Conservation (phyloP, 1,140 invertebrate species). For the Scylla paramamosain region DNA sequence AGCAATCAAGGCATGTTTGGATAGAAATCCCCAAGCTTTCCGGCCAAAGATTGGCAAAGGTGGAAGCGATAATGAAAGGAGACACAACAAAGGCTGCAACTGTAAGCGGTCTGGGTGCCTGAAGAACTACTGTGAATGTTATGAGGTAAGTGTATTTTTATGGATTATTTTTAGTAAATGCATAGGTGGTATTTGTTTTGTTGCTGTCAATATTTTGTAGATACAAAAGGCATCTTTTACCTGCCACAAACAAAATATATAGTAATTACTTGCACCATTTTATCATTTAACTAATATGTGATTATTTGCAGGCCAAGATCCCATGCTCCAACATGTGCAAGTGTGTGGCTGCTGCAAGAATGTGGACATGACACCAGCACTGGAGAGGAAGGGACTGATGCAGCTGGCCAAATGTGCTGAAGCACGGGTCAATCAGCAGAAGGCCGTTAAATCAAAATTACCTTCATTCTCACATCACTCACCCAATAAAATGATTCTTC, state of each 20-base stretch:
- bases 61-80: too few relatives aligned
- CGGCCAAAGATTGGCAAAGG: too few relatives aligned
- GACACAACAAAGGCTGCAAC: too few relatives aligned
- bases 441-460: conserved; percentile 81
- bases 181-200: not conserved
- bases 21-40: too few relatives aligned
- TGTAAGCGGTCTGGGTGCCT: conserved; percentile 98
- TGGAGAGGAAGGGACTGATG: conserved; percentile 83
- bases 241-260: too few relatives aligned
- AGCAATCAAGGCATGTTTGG: too few relatives aligned
- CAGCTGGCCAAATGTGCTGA: conserved; percentile 84
- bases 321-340: conserved; percentile 98
- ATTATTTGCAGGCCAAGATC: conserved; percentile 93
- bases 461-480: conserved; percentile 72
- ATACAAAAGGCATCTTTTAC: not conserved
- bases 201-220: not conserved
- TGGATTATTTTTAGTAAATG: conserved; percentile 40
- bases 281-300: not conserved
- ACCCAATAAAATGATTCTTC: conserved; percentile 77
- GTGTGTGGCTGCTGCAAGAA: conserved; percentile 98
- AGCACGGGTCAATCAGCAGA: conserved; percentile 85
- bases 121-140: conserved; percentile 99
- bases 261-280: not conserved
- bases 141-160: conserved; percentile 85
- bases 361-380: conserved; percentile 84